Percentiles rank a stretch among this genome's conserved stretches.
These are phyloP conservation scores for Pteromalus puparum DNA, from an alignment of 1,140 invertebrate genomes.

Conservation along the genomic window DNA sequence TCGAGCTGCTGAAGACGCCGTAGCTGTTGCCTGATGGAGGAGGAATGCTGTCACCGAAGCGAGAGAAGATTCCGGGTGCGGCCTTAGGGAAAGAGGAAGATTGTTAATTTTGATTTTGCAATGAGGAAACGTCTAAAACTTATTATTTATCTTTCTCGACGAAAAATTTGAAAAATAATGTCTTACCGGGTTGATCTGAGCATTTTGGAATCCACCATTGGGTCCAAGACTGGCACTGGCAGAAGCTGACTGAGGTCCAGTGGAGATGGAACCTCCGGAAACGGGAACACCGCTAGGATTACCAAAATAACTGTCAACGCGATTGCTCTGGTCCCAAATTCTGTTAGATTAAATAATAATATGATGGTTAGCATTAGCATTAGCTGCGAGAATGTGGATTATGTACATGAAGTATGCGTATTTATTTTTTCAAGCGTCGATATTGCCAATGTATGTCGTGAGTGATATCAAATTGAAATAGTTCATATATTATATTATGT, in stretches of 20 bases:
- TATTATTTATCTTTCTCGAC: not conserved
- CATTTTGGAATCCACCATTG: constrained; percentile 63
- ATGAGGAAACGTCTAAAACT: not conserved
- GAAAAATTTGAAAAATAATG: not conserved
- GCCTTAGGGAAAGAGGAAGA: constrained; percentile 66
- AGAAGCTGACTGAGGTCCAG: constrained; percentile 25
- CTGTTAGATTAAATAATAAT: constrained; percentile 7
- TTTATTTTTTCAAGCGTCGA: not conserved
- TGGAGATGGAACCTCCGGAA: not conserved
- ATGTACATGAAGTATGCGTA: not conserved
- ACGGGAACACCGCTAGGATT: not conserved
- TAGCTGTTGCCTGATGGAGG: constrained; percentile 71
- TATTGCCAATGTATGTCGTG: too few relatives aligned
- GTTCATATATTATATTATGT: too few relatives aligned
- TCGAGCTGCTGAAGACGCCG: constrained; percentile 80
- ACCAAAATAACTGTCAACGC: constrained; percentile 40
- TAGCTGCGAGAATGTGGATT: not conserved
- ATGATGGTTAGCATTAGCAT: not conserved
- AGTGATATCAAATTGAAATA: not conserved
- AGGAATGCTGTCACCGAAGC: constrained; percentile 70
- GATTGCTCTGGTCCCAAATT: constrained; percentile 47
- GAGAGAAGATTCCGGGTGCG: constrained; percentile 77
- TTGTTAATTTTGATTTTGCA: not conserved
- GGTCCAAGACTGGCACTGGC: constrained; percentile 63
- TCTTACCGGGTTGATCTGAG: constrained; percentile 64